phyloP scores from a whole-genome alignment of 1,140 invertebrate genomes.

The Drosophila pseudoananassae region DNA sequence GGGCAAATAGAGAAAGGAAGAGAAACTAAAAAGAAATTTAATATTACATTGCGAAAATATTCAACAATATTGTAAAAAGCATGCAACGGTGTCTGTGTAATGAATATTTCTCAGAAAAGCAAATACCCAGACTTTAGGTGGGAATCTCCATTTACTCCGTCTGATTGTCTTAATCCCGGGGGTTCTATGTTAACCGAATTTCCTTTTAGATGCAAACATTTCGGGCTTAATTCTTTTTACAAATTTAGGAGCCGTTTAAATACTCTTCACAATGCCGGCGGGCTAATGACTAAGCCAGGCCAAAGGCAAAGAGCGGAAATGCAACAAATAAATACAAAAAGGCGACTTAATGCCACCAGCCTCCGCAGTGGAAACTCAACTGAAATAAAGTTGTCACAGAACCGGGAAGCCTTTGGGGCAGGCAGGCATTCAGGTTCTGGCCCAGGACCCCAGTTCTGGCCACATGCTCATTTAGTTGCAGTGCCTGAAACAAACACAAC shows the following conservation, averaged over 20 bases:
- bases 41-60: constrained; percentile 41
- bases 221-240: constrained; percentile 36
- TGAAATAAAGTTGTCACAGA: constrained; percentile 74
- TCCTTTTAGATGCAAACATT: constrained; percentile 15
- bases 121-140: background rate
- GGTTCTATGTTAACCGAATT: constrained; percentile 13
- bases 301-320: constrained; percentile 62
- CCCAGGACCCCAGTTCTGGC: constrained; percentile 31
- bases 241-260: constrained; percentile 57
- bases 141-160: constrained; percentile 25
- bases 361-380: constrained; percentile 43
- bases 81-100: constrained; percentile 3
- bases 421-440: constrained; percentile 5
- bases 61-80: constrained; percentile 9
- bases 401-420: constrained; percentile 41
- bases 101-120: constrained; percentile 7
- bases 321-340: constrained; percentile 74
- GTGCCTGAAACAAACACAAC: constrained; percentile 24
- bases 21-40: constrained; percentile 33
- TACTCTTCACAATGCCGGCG: constrained; percentile 48
- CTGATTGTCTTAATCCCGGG: constrained; percentile 32
- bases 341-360: constrained; percentile 59
- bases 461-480: constrained; percentile 72
- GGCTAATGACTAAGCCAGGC: constrained; percentile 65
- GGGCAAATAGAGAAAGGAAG: constrained; percentile 28